phyloP scores from a whole-genome alignment of 2,113 vertebrate genomes.

The Grallaria varia region DNA sequence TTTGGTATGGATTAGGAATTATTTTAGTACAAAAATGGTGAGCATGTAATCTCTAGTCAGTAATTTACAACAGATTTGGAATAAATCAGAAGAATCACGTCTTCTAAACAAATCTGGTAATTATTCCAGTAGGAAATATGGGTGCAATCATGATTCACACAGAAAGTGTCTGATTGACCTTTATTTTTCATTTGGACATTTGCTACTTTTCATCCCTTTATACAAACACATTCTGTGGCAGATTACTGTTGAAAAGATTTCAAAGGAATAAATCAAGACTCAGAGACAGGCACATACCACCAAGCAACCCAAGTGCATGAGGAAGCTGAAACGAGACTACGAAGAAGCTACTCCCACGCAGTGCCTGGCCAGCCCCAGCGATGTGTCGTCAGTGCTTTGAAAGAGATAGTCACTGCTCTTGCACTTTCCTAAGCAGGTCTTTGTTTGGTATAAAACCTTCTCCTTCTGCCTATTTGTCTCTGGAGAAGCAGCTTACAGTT shows the following conservation, averaged over 20 bases:
- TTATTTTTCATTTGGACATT: slow-evolving; percentile 36
- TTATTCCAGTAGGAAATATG: slow-evolving; percentile 44
- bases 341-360: slow-evolving; percentile 3
- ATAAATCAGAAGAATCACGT: slow-evolving; percentile 19
- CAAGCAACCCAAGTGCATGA: neutral
- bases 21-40: neutral
- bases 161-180: slow-evolving; percentile 34
- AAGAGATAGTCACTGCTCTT: neutral
- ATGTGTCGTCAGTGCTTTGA: neutral
- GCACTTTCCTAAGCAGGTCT: neutral
- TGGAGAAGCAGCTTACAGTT: neutral
- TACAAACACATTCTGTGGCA: slow-evolving; percentile 17
- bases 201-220: slow-evolving; percentile 25
- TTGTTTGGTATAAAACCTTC: neutral
- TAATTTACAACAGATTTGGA: neutral
- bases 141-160: slow-evolving; percentile 56
- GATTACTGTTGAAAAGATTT: neutral
- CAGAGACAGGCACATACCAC: neutral
- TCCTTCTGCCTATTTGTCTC: neutral
- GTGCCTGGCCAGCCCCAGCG: neutral
- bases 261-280: neutral
- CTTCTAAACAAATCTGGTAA: slow-evolving; percentile 40
- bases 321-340: neutral
- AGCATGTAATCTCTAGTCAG: neutral
- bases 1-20: neutral